These are phyloP conservation scores for Coenonympha arcania DNA, from an alignment of 2,888 invertebrate genomes.

Conservation along the genomic window DNA sequence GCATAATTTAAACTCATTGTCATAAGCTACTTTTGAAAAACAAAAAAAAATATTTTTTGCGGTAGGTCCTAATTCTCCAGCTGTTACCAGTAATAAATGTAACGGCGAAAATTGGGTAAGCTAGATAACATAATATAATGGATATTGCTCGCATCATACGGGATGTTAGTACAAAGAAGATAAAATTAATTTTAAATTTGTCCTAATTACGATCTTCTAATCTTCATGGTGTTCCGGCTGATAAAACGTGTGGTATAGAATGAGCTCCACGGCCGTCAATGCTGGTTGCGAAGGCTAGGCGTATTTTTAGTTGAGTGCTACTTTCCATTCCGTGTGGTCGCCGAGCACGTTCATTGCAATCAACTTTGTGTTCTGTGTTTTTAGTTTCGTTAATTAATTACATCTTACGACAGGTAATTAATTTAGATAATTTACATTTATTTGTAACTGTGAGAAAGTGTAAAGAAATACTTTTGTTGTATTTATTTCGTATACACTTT, in stretches of 20 bases:
- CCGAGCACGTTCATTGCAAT: background rate
- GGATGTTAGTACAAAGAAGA: background rate
- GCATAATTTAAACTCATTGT: too few relatives aligned
- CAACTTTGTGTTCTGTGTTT: background rate
- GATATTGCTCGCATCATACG: too few relatives aligned
- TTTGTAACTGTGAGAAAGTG: background rate
- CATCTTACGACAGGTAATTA: background rate
- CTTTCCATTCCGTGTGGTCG: slow-evolving; percentile 3
- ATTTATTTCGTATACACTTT: too few relatives aligned
- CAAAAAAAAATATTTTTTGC: too few relatives aligned
- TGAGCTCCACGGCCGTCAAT: background rate
- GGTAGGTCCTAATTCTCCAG: too few relatives aligned
- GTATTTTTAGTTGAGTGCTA: slow-evolving; percentile 8
- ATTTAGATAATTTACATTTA: background rate
- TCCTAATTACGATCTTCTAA: too few relatives aligned
- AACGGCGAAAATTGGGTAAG: too few relatives aligned
- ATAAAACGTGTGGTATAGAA: background rate
- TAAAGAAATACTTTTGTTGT: too few relatives aligned
- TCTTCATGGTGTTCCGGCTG: background rate
- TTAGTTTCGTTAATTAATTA: background rate
- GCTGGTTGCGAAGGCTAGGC: background rate
- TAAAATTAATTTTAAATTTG: background rate
- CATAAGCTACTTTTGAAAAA: too few relatives aligned
- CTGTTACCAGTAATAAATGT: too few relatives aligned
- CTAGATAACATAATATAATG: too few relatives aligned